Percentiles rank a stretch among this genome's conserved stretches.
phyloP scores from a whole-genome alignment of 2,888 invertebrate species.

The Artemia sinica region DNA sequence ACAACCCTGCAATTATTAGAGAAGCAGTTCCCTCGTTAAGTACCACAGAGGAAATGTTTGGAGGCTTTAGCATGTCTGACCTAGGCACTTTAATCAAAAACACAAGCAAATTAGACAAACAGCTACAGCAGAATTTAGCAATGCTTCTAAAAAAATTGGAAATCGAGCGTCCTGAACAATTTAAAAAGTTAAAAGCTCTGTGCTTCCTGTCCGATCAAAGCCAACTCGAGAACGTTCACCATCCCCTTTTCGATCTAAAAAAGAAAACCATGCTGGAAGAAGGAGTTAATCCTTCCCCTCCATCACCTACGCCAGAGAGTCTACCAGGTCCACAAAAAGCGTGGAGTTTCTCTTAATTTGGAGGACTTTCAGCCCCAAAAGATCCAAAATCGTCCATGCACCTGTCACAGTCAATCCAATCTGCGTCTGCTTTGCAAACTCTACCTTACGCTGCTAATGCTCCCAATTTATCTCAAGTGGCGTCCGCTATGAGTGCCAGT shows the following conservation, averaged over 20 bases:
- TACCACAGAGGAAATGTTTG: constrained; percentile 21
- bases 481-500: background rate
- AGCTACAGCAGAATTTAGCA: constrained; percentile 65
- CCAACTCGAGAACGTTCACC: background rate
- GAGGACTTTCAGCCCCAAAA: background rate
- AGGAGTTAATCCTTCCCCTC: constrained; percentile 2
- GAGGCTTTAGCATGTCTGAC: constrained; percentile 51
- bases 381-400: background rate
- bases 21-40: background rate
- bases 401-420: background rate
- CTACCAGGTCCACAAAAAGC: background rate
- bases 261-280: background rate
- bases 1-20: background rate
- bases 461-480: background rate
- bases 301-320: background rate
- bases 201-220: constrained; percentile 29
- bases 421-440: background rate
- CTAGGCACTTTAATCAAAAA: constrained; percentile 60
- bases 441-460: background rate
- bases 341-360: background rate
- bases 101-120: constrained; percentile 56
- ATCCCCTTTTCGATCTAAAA: background rate
- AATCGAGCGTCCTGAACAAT: constrained; percentile 53
- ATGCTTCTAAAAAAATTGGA: constrained; percentile 63
- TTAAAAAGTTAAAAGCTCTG: constrained; percentile 57